These are phyloP conservation scores for Neotoxoptera formosana DNA, from an alignment of 1,140 invertebrate species.

Conservation along the genomic window DNA sequence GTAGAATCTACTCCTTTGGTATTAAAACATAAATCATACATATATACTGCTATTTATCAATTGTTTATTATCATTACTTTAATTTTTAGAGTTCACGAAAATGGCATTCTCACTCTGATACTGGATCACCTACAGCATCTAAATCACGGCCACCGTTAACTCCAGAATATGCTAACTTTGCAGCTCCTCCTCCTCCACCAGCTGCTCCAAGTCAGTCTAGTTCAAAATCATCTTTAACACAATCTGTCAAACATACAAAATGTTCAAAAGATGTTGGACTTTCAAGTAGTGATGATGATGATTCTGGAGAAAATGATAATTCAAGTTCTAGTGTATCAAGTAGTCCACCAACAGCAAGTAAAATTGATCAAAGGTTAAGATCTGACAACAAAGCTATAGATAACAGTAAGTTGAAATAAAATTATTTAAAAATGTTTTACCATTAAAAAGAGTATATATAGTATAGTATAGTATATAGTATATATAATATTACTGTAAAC, in stretches of 20 bases:
- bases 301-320: slow-evolving; percentile 59
- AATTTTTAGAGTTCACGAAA: slow-evolving; percentile 52
- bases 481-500: too few relatives aligned
- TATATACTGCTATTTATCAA: background rate
- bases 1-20: slow-evolving; percentile 64
- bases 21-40: background rate
- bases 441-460: background rate
- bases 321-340: slow-evolving; percentile 60
- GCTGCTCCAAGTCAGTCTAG: slow-evolving; percentile 47
- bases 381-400: slow-evolving; percentile 44
- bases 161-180: slow-evolving; percentile 62
- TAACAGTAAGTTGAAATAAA: slow-evolving; percentile 48
- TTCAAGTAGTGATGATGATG: slow-evolving; percentile 60
- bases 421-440: background rate
- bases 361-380: slow-evolving; percentile 44
- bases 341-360: slow-evolving; percentile 60
- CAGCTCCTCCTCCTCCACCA: slow-evolving; percentile 60
- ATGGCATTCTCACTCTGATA: slow-evolving; percentile 56
- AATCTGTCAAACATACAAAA: slow-evolving; percentile 27
- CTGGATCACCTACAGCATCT: slow-evolving; percentile 53
- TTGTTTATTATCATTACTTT: background rate
- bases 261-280: slow-evolving; percentile 59
- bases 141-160: slow-evolving; percentile 39
- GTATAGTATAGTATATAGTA: too few relatives aligned
- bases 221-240: slow-evolving; percentile 57